Evolutionary conservation across 2,888 invertebrate genomes (phyloP).

Genomic region (Latrodectus hesperus): DNA sequence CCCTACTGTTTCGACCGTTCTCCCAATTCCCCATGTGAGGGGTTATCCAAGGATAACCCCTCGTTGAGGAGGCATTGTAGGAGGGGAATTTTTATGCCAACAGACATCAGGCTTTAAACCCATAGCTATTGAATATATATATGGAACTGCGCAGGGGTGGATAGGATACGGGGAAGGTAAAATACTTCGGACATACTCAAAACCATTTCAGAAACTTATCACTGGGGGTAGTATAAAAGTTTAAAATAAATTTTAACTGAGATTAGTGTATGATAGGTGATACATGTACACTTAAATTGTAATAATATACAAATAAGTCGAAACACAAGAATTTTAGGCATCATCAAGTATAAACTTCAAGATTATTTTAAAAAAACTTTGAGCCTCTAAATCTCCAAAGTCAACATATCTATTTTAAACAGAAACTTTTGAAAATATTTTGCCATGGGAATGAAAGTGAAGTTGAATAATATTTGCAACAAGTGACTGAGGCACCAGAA

Average conservation of each 20-base stretch:
- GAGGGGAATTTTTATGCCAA: constrained; percentile 22
- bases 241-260: too few relatives aligned
- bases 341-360: too few relatives aligned
- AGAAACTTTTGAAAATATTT: too few relatives aligned
- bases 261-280: too few relatives aligned
- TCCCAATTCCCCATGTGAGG: background rate
- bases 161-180: constrained; percentile 18
- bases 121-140: constrained; percentile 32
- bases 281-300: background rate
- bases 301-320: constrained; percentile 11
- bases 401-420: too few relatives aligned
- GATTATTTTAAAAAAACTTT: too few relatives aligned
- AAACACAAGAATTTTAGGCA: background rate
- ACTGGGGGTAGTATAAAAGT: too few relatives aligned
- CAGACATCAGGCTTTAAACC: constrained; percentile 24
- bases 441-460: too few relatives aligned
- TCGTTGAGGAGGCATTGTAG: constrained; percentile 34
- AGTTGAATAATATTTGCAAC: too few relatives aligned
- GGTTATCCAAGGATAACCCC: background rate
- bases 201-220: background rate
- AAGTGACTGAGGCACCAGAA: too few relatives aligned
- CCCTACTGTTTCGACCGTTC: background rate
- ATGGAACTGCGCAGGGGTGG: background rate
- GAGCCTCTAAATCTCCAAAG: too few relatives aligned
- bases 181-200: background rate